phyloP scores from a whole-genome alignment of 2,797 vertebrate genomes.

The Scolopax rusticola region DNA sequence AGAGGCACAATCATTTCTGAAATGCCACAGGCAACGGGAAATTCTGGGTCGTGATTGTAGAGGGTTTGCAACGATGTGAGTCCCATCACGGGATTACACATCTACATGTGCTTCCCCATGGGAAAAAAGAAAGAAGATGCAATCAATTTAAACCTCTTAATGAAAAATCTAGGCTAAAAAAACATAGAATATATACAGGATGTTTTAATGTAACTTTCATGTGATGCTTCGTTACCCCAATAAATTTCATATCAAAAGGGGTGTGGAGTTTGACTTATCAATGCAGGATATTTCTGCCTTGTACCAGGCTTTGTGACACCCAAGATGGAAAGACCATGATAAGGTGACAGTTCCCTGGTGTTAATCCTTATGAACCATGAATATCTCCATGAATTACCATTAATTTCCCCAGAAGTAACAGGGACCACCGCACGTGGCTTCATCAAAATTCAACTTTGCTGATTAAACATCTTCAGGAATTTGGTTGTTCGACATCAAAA shows the following conservation, averaged over 20 bases:
- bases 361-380: neutral
- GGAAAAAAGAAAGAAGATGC: neutral
- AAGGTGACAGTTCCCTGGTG: neutral
- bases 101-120: rapidly evolving
- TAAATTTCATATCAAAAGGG: neutral
- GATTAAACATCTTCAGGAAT: slow-evolving; percentile 50
- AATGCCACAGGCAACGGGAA: neutral
- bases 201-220: neutral
- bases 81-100: neutral
- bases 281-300: rapidly evolving
- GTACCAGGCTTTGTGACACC: neutral
- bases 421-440: neutral
- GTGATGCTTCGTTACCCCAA: neutral
- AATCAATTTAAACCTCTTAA: neutral
- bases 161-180: neutral
- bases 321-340: neutral
- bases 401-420: neutral
- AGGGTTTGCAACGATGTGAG: neutral
- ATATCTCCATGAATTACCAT: neutral
- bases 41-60: neutral
- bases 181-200: neutral
- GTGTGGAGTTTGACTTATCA: neutral
- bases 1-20: neutral
- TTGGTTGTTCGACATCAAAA: neutral
- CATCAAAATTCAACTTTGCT: slow-evolving; percentile 6